phyloP scores from a whole-genome alignment of 1,140 invertebrate genomes.

The Galleria mellonella region DNA sequence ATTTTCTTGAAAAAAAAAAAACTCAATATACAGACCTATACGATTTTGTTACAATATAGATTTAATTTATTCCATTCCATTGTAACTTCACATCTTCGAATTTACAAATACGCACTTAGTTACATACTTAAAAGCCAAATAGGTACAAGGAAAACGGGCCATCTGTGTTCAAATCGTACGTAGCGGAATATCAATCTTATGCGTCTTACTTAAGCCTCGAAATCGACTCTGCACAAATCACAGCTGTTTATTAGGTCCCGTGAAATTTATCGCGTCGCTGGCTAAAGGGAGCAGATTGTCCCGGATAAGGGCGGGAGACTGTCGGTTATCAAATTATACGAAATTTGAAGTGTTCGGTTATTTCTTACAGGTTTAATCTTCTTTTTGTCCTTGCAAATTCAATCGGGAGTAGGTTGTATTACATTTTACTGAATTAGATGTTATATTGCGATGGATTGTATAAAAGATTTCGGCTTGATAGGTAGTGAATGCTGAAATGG shows the following conservation, averaged over 20 bases:
- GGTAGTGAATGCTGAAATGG: no score
- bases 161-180: not conserved
- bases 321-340: constrained; percentile 3
- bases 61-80: not conserved
- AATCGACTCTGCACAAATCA: constrained; percentile 26
- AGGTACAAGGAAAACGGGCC: not conserved
- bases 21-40: no score
- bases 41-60: no score
- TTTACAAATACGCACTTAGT: no score
- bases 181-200: not conserved
- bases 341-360: constrained; percentile 12
- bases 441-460: no score
- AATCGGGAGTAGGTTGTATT: no score
- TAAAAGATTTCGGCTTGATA: no score
- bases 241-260: constrained; percentile 27
- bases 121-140: no score
- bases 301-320: not conserved
- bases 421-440: no score
- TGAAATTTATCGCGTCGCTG: constrained; percentile 25
- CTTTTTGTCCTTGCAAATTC: not conserved
- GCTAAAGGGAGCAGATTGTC: constrained; percentile 23
- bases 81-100: no score
- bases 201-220: constrained; percentile 8
- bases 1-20: no score
- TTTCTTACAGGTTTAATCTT: constrained; percentile 11